phyloP scores from a whole-genome alignment of 2,888 invertebrate genomes.

The Tuberolachnus salignus region DNA sequence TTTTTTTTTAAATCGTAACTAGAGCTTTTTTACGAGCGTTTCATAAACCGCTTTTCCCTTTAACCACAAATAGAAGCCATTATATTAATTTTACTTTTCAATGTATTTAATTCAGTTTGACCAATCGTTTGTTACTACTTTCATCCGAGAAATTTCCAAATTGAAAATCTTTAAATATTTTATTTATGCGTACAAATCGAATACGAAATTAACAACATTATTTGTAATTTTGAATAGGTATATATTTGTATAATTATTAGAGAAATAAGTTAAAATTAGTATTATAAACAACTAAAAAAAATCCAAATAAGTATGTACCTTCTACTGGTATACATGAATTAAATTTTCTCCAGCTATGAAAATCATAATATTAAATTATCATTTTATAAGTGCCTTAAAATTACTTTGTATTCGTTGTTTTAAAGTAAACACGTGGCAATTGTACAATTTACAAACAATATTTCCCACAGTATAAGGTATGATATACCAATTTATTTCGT shows the following conservation, averaged over 20 bases:
- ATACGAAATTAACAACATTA: background rate
- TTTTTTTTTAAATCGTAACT: background rate
- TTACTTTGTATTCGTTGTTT: background rate
- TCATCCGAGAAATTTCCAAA: background rate
- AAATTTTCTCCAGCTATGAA: background rate
- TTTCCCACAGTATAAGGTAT: constrained; percentile 13
- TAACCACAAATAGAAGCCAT: background rate
- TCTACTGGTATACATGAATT: too few relatives aligned
- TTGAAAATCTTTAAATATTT: background rate
- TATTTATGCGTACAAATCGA: background rate
- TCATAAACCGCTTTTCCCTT: constrained; percentile 39
- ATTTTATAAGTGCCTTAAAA: background rate
- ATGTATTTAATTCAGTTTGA: constrained; percentile 3
- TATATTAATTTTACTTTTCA: background rate
- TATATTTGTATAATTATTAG: background rate
- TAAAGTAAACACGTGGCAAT: background rate
- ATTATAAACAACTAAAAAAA: too few relatives aligned
- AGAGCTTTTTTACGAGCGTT: constrained; percentile 16
- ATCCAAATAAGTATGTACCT: too few relatives aligned
- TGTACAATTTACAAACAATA: background rate
- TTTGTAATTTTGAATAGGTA: background rate
- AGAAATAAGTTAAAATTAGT: too few relatives aligned
- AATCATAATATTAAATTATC: constrained; percentile 4
- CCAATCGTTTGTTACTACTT: constrained; percentile 5
- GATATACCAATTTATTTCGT: background rate